Evolutionary conservation across 2,113 vertebrate genomes (phyloP).

Genomic region (Sinocyclocheilus anophthalmus): DNA sequence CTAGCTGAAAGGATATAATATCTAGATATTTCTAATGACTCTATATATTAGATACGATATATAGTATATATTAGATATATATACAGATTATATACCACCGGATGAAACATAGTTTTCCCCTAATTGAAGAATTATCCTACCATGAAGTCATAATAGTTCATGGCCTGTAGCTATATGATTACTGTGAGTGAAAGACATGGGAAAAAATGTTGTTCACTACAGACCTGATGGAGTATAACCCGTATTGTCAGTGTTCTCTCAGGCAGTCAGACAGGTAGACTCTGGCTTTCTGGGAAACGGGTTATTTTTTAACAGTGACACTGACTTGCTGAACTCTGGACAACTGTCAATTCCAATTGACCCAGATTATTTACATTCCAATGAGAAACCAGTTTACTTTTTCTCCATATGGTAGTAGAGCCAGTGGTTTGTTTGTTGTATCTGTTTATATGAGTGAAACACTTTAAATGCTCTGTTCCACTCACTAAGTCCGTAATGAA

Average conservation of each 20-base stretch:
- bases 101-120: neutral
- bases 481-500: neutral
- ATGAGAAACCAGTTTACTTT: neutral
- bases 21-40: no score
- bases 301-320: constrained; percentile 66
- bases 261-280: constrained; percentile 62
- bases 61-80: no score
- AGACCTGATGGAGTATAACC: constrained; percentile 58
- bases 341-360: neutral
- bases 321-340: constrained; percentile 31
- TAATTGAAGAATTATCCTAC: neutral
- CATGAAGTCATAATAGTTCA: neutral
- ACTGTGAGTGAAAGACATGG: neutral
- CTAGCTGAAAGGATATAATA: neutral
- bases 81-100: no score
- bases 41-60: no score
- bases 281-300: constrained; percentile 54
- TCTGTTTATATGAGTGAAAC: constrained; percentile 7
- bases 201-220: neutral
- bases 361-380: constrained; percentile 11
- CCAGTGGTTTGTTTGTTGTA: neutral
- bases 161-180: neutral
- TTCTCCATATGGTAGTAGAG: neutral
- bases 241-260: constrained; percentile 40
- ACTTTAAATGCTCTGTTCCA: neutral